Base-by-base conservation (phyloP, 2,797 vertebrate genomes). In the Schizopygopsis malacanthus region DNA sequence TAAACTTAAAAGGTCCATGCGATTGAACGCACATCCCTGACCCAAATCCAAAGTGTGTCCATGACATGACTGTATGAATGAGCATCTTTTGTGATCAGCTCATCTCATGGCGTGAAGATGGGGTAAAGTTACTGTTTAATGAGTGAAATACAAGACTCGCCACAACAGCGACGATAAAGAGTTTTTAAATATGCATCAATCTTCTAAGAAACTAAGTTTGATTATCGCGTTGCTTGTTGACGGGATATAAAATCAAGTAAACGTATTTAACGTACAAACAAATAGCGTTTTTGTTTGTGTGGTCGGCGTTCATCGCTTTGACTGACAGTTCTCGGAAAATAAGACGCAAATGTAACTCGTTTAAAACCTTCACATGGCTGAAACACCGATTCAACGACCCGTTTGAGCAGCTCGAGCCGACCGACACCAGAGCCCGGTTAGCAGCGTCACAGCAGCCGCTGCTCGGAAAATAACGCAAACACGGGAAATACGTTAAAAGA, bases 101-200 rank as follows among this genome's bases (percentile, higher is more conserved):
- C 61, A 4, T 22, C 59, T 78, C 47, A 11, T 3, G 7, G 76
- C 6, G 76, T 61, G 25, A 71, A 72, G 83, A 85, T 6, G 52
- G 50, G 61, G 65, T 80, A 47, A 61, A 59, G 67, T 79, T 79
- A 73, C 77, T 0, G 25, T 25, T 61, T 63, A 79, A 80, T 63
- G 20, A 37, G 5, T 72, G 67, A 61, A 59, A 85, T 25, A 47
- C 50, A 84, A 85, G 52, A n/a, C 65, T 9, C 6, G 39, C 0
- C 83, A 78, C 83, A 79, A 79, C 11, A 54, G 20, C 20, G 15
- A 41, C 15, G 6, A 69, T 79, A 11, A 79, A 12, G n/a, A 28
- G 52, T 2, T 25, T 22, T 85, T 72, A 85, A 85, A 85, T 80
- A 85, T 85, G 52, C 28, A 80, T 85, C 28, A 11, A 33, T 54